phyloP scores from a whole-genome alignment of 2,797 vertebrate species.

The Sphenopsis melanotis region DNA sequence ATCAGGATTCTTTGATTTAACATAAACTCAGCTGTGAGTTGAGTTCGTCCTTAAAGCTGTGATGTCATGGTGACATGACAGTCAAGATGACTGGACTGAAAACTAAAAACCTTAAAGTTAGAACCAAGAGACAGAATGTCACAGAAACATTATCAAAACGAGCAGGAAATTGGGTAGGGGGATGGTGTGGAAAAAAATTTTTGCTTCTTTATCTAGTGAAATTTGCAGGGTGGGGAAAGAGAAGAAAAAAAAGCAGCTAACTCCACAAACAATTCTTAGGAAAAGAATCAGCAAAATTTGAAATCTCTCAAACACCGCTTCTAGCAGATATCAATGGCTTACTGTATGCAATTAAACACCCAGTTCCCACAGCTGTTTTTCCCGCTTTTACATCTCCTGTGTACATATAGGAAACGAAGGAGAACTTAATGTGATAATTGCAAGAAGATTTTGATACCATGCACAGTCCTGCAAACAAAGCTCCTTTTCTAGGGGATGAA shows the following conservation, averaged over 20 bases:
- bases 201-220: neutral
- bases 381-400: neutral
- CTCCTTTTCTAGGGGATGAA: neutral
- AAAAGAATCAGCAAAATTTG: neutral
- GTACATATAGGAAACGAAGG: neutral
- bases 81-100: neutral
- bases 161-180: neutral
- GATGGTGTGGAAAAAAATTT: rapidly evolving
- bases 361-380: neutral
- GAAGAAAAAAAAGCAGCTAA: neutral
- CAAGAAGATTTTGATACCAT: neutral
- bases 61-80: neutral
- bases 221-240: rapidly evolving
- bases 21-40: neutral
- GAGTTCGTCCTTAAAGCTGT: neutral
- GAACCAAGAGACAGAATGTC: neutral
- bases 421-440: neutral
- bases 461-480: neutral
- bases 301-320: rapidly evolving
- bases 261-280: neutral
- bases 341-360: neutral
- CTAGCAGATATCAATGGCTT: neutral
- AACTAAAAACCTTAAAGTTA: neutral
- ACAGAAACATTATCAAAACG: neutral
- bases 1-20: neutral